These are phyloP conservation scores for Spodoptera littoralis DNA, from an alignment of 2,888 invertebrate genomes.

Conservation along the genomic window DNA sequence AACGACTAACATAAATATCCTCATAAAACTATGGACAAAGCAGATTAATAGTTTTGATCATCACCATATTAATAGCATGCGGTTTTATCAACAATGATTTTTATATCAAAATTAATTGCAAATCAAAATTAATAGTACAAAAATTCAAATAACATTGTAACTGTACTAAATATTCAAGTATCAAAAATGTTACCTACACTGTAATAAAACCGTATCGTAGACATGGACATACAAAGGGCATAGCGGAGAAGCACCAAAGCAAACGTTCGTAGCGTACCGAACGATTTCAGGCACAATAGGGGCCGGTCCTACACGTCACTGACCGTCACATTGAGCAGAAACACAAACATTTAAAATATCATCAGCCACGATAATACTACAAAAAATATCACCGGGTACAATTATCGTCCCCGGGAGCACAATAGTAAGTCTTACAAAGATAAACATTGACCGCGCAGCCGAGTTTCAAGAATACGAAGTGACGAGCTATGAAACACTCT, in stretches of 20 bases:
- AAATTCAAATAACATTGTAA: no score
- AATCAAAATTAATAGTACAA: no score
- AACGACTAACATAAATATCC: no score
- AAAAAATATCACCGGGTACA: conserved; percentile 71
- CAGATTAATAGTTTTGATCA: no score
- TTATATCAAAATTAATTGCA: no score
- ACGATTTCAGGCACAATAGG: conserved; percentile 77
- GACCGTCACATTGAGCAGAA: conserved; percentile 84
- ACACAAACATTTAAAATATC: conserved; percentile 86
- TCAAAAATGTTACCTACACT: conserved; percentile 57
- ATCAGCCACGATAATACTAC: conserved; percentile 76
- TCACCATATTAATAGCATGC: no score
- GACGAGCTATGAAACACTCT: conserved; percentile 69
- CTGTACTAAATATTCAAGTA: conserved; percentile 56
- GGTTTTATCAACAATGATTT: no score
- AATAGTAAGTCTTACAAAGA: conserved; percentile 78
- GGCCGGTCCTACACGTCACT: conserved; percentile 80
- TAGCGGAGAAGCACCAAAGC: conserved; percentile 72
- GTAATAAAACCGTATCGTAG: conserved; percentile 44
- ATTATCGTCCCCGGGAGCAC: conserved; percentile 78
- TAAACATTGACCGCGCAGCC: conserved; percentile 75
- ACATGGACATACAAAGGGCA: conserved; percentile 69
- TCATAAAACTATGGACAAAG: no score
- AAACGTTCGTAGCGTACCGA: conserved; percentile 74
- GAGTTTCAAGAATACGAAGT: conserved; percentile 65